Evolutionary conservation across 2,888 invertebrate species (phyloP).

Genomic region (Erebia aethiops): DNA sequence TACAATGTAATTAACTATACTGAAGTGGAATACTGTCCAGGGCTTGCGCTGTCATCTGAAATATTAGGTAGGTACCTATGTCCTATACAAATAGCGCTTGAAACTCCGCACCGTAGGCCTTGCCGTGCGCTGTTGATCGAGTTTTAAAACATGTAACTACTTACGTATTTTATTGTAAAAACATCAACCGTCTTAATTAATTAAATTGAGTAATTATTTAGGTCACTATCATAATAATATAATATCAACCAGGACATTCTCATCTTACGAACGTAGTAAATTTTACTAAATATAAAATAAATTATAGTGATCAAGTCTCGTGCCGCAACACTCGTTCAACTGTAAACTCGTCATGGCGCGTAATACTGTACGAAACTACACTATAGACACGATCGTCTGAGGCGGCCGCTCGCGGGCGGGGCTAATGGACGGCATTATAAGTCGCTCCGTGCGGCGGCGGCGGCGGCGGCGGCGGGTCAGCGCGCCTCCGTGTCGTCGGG

Average conservation of each 20-base stretch:
- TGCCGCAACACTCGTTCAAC: neutral
- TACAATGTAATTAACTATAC: conserved; percentile 18
- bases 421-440: neutral
- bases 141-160: too few species aligned
- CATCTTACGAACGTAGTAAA: neutral
- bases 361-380: conserved; percentile 13
- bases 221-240: neutral
- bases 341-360: neutral
- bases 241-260: neutral
- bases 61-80: too few species aligned
- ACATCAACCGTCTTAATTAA: neutral
- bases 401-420: neutral
- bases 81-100: too few species aligned
- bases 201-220: neutral
- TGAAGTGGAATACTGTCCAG: conserved; percentile 45
- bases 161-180: neutral
- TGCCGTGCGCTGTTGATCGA: too few species aligned
- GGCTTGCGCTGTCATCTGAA: conserved; percentile 14
- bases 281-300: conserved; percentile 9
- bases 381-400: neutral
- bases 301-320: neutral
- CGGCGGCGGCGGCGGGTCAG: conserved; percentile 41
- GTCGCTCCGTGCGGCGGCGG: conserved; percentile 13
- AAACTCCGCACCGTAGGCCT: neutral
- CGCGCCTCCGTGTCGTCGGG: conserved; percentile 45